A percentile compares a stretch with the other conserved stretches of the same genome.
phyloP scores from a whole-genome alignment of 30 jellyfish, hydroid and myxozoan genomes.

The Euphysa ruthae region DNA sequence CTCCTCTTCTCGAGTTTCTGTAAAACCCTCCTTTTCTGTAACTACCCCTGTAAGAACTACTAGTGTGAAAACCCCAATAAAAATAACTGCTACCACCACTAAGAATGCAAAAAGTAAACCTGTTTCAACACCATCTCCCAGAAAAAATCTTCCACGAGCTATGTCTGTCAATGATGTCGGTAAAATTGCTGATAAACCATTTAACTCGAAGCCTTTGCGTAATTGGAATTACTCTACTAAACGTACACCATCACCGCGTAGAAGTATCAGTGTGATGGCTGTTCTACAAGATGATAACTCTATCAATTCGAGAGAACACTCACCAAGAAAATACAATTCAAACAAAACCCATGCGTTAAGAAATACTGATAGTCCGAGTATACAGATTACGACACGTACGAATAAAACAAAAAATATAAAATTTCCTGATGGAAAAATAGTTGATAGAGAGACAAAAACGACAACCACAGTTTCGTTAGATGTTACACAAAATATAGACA shows the following conservation, averaged over 20 bases:
- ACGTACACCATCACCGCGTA: not conserved
- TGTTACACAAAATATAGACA: slow-evolving; percentile 30
- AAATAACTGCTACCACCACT: too few species aligned
- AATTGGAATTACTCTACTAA: slow-evolving; percentile 7
- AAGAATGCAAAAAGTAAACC: too few species aligned
- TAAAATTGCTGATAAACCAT: not conserved
- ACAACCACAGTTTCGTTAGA: slow-evolving; percentile 79
- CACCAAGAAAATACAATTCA: not conserved
- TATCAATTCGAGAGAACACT: not conserved
- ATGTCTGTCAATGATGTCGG: too few species aligned
- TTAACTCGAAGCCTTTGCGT: not conserved
- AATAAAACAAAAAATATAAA: slow-evolving; percentile 68
- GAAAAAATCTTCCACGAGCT: too few species aligned
- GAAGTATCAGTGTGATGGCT: not conserved
- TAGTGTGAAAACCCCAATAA: too few species aligned
- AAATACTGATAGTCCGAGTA: too few species aligned
- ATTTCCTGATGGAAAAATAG: slow-evolving; percentile 73
- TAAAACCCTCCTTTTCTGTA: too few species aligned
- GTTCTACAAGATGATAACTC: too few species aligned
- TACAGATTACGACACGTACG: slow-evolving; percentile 56
- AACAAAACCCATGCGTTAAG: too few species aligned
- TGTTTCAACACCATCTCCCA: too few species aligned
- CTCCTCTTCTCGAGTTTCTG: too few species aligned
- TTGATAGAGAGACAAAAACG: slow-evolving; percentile 74
- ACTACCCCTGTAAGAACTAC: too few species aligned